Base-by-base conservation (phyloP, 2,797 vertebrate genomes). In the Erethizon dorsatum region DNA sequence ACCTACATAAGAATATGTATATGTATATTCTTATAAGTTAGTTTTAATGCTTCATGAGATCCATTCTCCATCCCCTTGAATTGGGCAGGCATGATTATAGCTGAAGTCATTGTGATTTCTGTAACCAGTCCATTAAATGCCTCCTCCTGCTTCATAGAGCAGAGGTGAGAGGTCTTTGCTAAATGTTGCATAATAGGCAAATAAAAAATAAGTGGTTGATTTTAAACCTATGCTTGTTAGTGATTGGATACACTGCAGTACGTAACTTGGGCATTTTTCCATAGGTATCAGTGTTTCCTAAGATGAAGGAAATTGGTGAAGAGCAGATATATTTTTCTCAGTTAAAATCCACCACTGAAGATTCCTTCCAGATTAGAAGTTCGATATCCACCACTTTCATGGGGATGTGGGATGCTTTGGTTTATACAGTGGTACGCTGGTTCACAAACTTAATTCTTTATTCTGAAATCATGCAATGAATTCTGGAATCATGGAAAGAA, bases 11-110 rank as follows among this genome's bases (percentile, higher is more conserved):
- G 57, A 22, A 33, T n/a, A 28, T 13, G 22, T 14, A 2, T 14
- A 20, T 2, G 33, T 33, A 12, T 37, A 31, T 59, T n/a, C 45
- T 54, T 71, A 14, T 20, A n/a, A n/a, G n/a, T 31, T 52, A 14
- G 13, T 31, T 37, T 24, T 1, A 10, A 11, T 37, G 11, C 41
- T 77, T 9, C 20, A 0, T 50, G 28, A 0, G 5, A 10, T 13
- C 28, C 61, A 1, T 0, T 6, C 3, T 17, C 59, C 22, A 0
- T 0, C 15, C 15, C 57, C 8, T 50, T 82, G 20, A 5, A 2
- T 37, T 47, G 77, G 15, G 26, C 9, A 4, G 9, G 20, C 14
- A 1, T 0, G 22, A 24, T 14, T 31, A 33, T 15, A n/a, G 83
- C 45, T 12, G 15, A 28, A 45, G 50, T 80, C 22, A 22, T 2